Conservation (phyloP, 1,140 invertebrate species). For the Apis florea region DNA sequence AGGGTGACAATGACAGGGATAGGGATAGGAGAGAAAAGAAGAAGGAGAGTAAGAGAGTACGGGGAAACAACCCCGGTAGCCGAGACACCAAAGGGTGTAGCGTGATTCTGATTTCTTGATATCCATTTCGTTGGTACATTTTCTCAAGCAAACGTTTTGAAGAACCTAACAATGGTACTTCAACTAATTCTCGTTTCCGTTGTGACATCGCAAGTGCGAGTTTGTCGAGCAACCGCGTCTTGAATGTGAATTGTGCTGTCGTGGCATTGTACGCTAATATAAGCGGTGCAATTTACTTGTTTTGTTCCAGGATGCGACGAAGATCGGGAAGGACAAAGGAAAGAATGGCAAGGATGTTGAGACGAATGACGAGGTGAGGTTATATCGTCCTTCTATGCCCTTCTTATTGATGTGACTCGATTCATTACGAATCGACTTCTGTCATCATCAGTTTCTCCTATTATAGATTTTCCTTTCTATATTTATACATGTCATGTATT, state of each 20-base stretch:
- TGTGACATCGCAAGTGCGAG: constrained; percentile 45
- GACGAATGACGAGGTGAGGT: constrained; percentile 80
- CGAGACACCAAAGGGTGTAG: constrained; percentile 60
- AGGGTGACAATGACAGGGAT: constrained; percentile 14
- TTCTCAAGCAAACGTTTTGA: constrained; percentile 40
- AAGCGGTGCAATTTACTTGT: constrained; percentile 40
- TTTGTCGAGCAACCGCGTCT: constrained; percentile 24
- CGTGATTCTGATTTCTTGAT: constrained; percentile 57
- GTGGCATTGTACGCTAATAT: constrained; percentile 7
- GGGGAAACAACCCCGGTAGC: constrained; percentile 62
- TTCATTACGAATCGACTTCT: constrained; percentile 11
- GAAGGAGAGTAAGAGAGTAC: constrained; percentile 41
- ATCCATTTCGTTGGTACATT: constrained; percentile 39
- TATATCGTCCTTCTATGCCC: constrained; percentile 60
- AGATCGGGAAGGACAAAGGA: constrained; percentile 77
- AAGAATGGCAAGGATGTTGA: constrained; percentile 80
- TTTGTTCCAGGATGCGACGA: constrained; percentile 79
- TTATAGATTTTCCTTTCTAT: neutral
- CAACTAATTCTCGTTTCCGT: constrained; percentile 31
- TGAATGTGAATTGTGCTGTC: constrained; percentile 36
- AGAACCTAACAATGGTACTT: constrained; percentile 42
- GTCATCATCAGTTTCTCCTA: constrained; percentile 24
- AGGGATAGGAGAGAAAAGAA: constrained; percentile 37
- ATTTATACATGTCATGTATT: neutral
- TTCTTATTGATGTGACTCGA: constrained; percentile 4